Conservation (phyloP, 2,113 vertebrate species). For the Podilymbus podiceps region DNA sequence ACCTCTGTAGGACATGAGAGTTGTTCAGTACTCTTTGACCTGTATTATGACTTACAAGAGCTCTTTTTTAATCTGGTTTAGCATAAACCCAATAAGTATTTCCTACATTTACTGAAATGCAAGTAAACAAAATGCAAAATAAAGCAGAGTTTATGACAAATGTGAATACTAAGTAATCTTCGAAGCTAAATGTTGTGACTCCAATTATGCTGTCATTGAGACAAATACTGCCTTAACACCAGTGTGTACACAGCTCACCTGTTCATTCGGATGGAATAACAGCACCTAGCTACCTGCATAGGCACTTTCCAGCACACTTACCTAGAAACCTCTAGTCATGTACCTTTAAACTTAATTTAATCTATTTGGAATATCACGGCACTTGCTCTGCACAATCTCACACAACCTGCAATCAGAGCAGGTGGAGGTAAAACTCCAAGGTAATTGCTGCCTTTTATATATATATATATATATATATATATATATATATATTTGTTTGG, state of each 20-base stretch:
- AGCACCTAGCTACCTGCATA: not conserved
- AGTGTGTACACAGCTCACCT: not conserved
- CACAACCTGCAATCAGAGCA: not conserved
- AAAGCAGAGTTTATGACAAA: not conserved
- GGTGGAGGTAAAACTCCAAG: not conserved
- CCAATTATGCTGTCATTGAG: not conserved
- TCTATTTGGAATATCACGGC: not conserved
- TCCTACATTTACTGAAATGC: not conserved
- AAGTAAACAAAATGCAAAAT: constrained; percentile 9
- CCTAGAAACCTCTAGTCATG: not conserved
- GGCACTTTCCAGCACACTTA: not conserved
- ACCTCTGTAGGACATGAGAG: not conserved
- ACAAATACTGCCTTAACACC: not conserved
- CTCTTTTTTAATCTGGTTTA: not conserved
- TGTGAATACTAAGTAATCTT: not conserved
- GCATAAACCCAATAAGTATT: not conserved
- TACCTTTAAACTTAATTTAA: not conserved
- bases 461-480: no score
- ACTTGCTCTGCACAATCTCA: not conserved
- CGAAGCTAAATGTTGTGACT: not conserved
- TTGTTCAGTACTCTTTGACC: not conserved
- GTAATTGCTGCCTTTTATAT: not conserved
- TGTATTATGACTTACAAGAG: not conserved
- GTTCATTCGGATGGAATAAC: not conserved
- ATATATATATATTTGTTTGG: not conserved